A percentile compares a stretch with the other conserved stretches of the same genome.
Conservation (phyloP, 1,140 invertebrate species). For the Oscheius sp. region DNA sequence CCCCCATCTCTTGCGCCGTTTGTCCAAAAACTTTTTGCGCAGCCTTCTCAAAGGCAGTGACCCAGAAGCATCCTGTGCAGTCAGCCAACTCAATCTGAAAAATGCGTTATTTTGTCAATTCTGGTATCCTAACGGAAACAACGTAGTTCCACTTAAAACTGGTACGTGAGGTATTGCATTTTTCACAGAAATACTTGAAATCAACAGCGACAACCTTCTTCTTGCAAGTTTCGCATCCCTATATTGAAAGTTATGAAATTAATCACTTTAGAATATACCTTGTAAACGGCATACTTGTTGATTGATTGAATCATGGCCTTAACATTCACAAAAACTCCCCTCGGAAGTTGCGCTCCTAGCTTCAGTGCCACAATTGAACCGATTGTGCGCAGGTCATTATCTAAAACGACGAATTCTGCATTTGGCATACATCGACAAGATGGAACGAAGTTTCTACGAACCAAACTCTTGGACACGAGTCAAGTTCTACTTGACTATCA, state of each 20-base stretch:
- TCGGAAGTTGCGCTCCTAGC: slow-evolving; percentile 31
- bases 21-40: slow-evolving; percentile 77
- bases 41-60: slow-evolving; percentile 82
- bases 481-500: no score
- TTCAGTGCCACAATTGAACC: slow-evolving; percentile 34
- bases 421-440: no score
- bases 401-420: slow-evolving; percentile 12
- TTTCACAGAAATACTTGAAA: slow-evolving; percentile 86
- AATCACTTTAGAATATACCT: slow-evolving; percentile 40
- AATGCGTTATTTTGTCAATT: slow-evolving; percentile 4
- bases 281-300: slow-evolving; percentile 49
- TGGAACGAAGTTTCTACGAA: no score
- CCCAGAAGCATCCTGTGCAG: slow-evolving; percentile 76
- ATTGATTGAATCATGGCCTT: slow-evolving; percentile 44
- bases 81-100: slow-evolving; percentile 77
- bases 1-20: slow-evolving; percentile 73
- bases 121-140: slow-evolving; percentile 70
- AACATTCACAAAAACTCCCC: slow-evolving; percentile 41
- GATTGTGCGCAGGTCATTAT: slow-evolving; percentile 49
- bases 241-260: no score
- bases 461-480: no score
- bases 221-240: slow-evolving; percentile 51
- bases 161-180: slow-evolving; percentile 79
- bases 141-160: slow-evolving; percentile 83
- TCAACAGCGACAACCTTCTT: slow-evolving; percentile 68